phyloP scores from a whole-genome alignment of 2,797 vertebrate species.

The Macropodus opercularis region DNA sequence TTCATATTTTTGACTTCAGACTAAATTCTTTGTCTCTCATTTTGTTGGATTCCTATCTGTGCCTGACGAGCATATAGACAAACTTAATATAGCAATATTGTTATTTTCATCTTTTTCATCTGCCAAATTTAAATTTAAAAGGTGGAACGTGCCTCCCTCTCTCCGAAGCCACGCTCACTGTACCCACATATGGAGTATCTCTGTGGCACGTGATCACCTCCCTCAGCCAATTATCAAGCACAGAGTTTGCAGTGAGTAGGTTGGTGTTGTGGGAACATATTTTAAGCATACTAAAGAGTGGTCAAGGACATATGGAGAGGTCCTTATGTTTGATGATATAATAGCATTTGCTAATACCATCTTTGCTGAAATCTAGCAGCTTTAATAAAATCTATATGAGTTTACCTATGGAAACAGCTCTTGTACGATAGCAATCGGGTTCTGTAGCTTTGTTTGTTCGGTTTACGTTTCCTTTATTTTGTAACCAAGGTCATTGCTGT shows the following conservation, averaged over 20 bases:
- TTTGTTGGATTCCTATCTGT: conserved; percentile 32
- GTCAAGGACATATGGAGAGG: not conserved
- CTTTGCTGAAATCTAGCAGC: not conserved
- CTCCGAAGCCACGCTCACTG: conserved; percentile 45
- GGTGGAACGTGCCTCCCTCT: conserved; percentile 34
- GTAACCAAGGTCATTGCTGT: not conserved
- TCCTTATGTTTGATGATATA: no score
- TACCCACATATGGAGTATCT: conserved; percentile 63
- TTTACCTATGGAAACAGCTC: not conserved
- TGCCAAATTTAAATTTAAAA: conserved; percentile 67
- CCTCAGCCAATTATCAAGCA: conserved; percentile 67
- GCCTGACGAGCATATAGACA: conserved; percentile 32
- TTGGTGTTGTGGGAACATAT: no score
- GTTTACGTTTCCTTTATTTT: no score
- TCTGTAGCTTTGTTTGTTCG: no score
- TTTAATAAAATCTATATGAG: not conserved
- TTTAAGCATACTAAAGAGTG: no score
- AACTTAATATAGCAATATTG: conserved; percentile 38
- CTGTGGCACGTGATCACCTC: conserved; percentile 76
- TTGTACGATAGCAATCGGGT: not conserved
- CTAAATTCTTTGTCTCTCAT: conserved; percentile 22
- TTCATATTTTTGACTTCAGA: conserved; percentile 59
- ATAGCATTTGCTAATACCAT: no score
- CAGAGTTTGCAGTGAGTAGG: conserved; percentile 49
- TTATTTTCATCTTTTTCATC: conserved; percentile 38